Conservation (phyloP, 2,797 vertebrate species). For the Lithobates sylvaticus region DNA sequence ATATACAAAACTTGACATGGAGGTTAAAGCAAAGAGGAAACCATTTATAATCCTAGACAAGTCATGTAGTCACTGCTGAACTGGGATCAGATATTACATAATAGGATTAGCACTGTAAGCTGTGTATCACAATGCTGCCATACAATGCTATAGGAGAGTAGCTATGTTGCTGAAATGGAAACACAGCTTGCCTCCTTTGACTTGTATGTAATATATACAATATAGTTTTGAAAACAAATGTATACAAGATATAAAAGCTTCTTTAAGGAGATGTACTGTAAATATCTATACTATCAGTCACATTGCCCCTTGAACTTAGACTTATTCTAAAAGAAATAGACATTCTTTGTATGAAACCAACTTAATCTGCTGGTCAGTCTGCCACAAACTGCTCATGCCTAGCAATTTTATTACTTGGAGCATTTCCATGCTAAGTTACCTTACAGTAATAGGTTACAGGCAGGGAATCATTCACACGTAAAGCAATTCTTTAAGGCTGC, state of each 20-base stretch:
- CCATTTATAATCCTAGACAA: slow-evolving; percentile 26
- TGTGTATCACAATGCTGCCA: not conserved
- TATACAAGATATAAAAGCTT: not conserved
- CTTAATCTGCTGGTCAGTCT: not conserved
- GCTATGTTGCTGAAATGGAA: not conserved
- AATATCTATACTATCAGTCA: not conserved
- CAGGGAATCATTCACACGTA: not conserved
- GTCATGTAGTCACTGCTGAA: not conserved
- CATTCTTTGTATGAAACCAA: not conserved
- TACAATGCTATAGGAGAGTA: not conserved
- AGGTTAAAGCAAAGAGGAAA: slow-evolving; percentile 33
- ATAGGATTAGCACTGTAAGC: slow-evolving; percentile 10
- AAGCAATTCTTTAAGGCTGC: not conserved
- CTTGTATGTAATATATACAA: not conserved
- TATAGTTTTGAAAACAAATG: not conserved
- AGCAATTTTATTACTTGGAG: not conserved
- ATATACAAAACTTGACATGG: slow-evolving; percentile 22
- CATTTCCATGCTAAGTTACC: not conserved
- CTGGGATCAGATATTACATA: slow-evolving; percentile 25
- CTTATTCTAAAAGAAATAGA: not conserved
- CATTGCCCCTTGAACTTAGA: too few species aligned
- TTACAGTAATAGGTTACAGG: not conserved
- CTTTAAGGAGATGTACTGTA: not conserved
- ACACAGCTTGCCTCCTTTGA: not conserved
- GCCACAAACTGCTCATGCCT: not conserved